phyloP scores from a whole-genome alignment of 2,113 vertebrate species.

The Paracanthobrama guichenoti region DNA sequence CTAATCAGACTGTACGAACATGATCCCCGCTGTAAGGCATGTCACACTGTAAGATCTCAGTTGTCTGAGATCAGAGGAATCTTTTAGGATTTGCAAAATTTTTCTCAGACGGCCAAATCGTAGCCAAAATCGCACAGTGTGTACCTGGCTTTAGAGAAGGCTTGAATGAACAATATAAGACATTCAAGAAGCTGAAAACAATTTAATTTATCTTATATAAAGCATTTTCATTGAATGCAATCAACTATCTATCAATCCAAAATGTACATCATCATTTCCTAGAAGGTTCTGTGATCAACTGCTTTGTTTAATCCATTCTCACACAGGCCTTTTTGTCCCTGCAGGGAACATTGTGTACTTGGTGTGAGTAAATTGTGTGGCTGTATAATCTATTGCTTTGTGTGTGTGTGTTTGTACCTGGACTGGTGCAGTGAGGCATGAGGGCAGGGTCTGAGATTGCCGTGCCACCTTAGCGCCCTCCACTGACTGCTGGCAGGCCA shows the following conservation, averaged over 20 bases:
- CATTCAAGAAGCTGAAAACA: neutral
- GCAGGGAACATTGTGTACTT: conserved; percentile 3
- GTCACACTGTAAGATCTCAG: too few species aligned
- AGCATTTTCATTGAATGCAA: neutral
- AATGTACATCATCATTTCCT: neutral
- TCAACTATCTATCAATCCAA: neutral
- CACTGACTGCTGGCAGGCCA: conserved; percentile 58
- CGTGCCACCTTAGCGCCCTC: conserved; percentile 59
- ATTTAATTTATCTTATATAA: neutral
- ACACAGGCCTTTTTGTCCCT: neutral
- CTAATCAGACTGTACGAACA: too few species aligned
- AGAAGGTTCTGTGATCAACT: conserved; percentile 15
- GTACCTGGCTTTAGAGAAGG: too few species aligned
- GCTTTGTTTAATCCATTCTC: neutral
- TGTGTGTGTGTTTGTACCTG: conserved; percentile 41
- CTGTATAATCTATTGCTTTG: conserved; percentile 18
- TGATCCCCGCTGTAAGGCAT: too few species aligned
- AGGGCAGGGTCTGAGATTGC: conserved; percentile 58
- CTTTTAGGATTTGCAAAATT: too few species aligned
- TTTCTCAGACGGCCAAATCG: too few species aligned
- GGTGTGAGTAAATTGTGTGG: conserved; percentile 17
- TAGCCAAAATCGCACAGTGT: too few species aligned
- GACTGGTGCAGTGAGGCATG: conserved; percentile 48
- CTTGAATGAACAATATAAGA: neutral
- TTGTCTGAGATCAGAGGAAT: too few species aligned